A percentile compares a stretch with the other conserved stretches of the same genome.
phyloP scores from a whole-genome alignment of 2,888 invertebrate genomes.

The Blera fallax region DNA sequence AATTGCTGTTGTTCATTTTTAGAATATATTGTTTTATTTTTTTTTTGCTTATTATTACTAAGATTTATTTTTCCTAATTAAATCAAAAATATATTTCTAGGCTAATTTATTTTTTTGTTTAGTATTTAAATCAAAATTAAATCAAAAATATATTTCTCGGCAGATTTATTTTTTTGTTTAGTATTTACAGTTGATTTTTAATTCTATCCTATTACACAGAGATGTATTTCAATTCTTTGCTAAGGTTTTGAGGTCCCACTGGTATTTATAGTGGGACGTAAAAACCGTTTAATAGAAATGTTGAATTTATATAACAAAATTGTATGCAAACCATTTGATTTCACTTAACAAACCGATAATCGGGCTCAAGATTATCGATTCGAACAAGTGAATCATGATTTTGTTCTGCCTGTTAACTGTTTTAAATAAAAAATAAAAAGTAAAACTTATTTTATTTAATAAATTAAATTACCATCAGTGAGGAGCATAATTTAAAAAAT shows the following conservation, averaged over 20 bases:
- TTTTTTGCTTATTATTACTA: not conserved
- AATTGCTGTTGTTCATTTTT: conserved; percentile 57
- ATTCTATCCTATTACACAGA: conserved; percentile 25
- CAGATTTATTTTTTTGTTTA: not conserved
- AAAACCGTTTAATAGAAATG: conserved; percentile 39
- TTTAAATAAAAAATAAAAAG: not conserved
- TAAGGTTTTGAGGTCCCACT: conserved; percentile 39
- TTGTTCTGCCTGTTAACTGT: not conserved
- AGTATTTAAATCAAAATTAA: not conserved
- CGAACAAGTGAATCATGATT: conserved; percentile 63
- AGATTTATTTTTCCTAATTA: not conserved
- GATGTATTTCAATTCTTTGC: conserved; percentile 46
- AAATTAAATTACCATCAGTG: conserved; percentile 38
- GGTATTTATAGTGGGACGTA: conserved; percentile 15
- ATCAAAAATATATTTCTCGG: not conserved
- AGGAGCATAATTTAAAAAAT: not conserved
- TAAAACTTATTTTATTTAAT: conserved; percentile 45
- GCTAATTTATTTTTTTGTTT: too few species aligned
- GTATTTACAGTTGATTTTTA: conserved; percentile 34
- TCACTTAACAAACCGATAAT: conserved; percentile 78
- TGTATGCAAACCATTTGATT: conserved; percentile 18
- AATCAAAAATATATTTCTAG: not conserved
- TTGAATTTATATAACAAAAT: not conserved
- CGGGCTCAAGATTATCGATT: conserved; percentile 81
- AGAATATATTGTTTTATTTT: conserved; percentile 36